Conservation (phyloP, 2,797 vertebrate species). For the Urocyon cinereoargenteus region DNA sequence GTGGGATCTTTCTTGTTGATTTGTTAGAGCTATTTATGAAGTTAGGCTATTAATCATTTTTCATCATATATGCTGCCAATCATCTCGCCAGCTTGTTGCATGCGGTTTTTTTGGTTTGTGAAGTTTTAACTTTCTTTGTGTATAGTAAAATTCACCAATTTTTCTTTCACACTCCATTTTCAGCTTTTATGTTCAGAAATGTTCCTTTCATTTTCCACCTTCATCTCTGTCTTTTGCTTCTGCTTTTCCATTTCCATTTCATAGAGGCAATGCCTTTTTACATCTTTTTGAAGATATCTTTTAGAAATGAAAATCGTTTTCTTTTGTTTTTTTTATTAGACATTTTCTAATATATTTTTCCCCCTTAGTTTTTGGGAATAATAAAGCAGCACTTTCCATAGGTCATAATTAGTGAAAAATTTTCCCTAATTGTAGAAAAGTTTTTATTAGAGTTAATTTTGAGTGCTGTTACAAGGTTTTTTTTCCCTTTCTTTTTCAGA, state of each 20-base stretch:
- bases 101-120: constrained; percentile 34
- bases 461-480: not conserved
- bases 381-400: not conserved
- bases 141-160: not conserved
- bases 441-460: constrained; percentile 36
- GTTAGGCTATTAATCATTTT: not conserved
- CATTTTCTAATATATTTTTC: not conserved
- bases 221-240: constrained; percentile 40
- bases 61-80: not conserved
- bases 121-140: not conserved
- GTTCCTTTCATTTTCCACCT: not conserved
- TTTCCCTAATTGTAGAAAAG: not conserved
- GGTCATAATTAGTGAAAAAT: constrained; percentile 29
- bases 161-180: constrained; percentile 5
- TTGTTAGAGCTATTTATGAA: constrained; percentile 17
- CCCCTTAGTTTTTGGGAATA: constrained; percentile 9
- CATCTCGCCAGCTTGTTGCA: not conserved
- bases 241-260: constrained; percentile 54
- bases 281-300: constrained; percentile 60
- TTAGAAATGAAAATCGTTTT: constrained; percentile 67
- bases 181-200: constrained; percentile 60
- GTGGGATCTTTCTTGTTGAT: constrained; percentile 41
- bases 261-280: not conserved
- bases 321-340: constrained; percentile 19
- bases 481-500: not conserved